Base-by-base conservation (phyloP, 2,888 invertebrate genomes). In the Torymus auratus region DNA sequence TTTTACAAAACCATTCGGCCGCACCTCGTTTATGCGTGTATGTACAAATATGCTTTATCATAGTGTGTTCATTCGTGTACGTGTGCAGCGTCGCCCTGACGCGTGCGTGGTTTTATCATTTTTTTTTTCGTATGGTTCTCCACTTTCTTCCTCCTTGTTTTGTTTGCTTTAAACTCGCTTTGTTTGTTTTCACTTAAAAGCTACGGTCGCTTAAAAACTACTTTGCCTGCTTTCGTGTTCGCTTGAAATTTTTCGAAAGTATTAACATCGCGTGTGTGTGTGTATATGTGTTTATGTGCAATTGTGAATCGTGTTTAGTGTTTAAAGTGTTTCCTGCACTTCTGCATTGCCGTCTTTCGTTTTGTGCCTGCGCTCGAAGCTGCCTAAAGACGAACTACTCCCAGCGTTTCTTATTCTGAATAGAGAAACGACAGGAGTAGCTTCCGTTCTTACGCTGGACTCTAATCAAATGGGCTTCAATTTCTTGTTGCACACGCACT, bases 61-160 rank as follows among this genome's bases (percentile, higher is more conserved):
- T 41, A n/a, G 5, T 10, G 41, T 41, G 7, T 28, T 20, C 20
- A 20, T 20, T 20, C 20, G 41, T 41, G 41, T 41, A 41, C 41
- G 41, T 41, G 56, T 7, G 12, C 41, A 11, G 53, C 50, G 67
- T 77, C 80, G 70, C 72, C 77, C 81, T 69, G 77, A 53, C 81
- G 77, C 81, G 53, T 77, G 12, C 41, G 41, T 41, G 41, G 41
- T 5, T 41, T 7, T 10, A 41, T 81, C 1, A 17, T 64, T 62
- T 23, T 55, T 55, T 70, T 71, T 65, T 20, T 41, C 41, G 20
- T 50, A 65, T 52, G 55, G 53, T 14, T 28, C 41, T 68, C 67
- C 5, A 41, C 68, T 78, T 77, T 80, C 78, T 81, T 70, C 77
- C 71, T 71, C 73, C 80, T 82, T 81, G 17, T 73, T 72, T 78